These are phyloP conservation scores for Pygoscelis antarcticus DNA, from an alignment of 2,113 vertebrate genomes.

Conservation along the genomic window DNA sequence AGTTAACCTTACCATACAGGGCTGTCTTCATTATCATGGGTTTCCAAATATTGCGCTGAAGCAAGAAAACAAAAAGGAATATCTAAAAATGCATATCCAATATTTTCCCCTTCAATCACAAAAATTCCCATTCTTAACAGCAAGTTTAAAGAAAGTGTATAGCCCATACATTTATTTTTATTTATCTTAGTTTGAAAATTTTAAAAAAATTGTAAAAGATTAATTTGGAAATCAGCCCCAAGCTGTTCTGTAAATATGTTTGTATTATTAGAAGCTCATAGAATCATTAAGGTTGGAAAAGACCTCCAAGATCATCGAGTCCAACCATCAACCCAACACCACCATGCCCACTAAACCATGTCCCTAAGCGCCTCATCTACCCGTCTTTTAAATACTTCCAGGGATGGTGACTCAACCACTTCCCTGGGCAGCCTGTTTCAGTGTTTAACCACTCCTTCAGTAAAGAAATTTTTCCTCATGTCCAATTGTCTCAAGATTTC, in stretches of 20 bases:
- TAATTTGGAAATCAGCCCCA: neutral
- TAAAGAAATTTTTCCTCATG: too few species aligned
- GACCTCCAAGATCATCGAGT: too few species aligned
- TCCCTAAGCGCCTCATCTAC: too few species aligned
- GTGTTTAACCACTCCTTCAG: too few species aligned
- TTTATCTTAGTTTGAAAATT: neutral
- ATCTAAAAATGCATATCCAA: neutral
- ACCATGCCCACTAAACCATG: too few species aligned
- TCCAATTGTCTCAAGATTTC: neutral
- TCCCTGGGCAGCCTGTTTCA: too few species aligned
- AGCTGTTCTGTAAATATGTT: neutral
- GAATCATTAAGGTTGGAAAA: too few species aligned
- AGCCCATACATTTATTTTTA: neutral
- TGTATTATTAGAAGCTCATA: neutral
- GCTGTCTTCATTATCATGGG: neutral
- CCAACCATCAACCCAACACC: too few species aligned
- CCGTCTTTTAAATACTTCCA: too few species aligned
- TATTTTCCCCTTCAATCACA: neutral
- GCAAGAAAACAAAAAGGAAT: neutral
- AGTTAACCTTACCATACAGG: neutral
- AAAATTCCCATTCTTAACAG: neutral
- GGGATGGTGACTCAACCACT: too few species aligned
- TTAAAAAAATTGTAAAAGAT: fast-evolving
- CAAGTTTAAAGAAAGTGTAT: neutral
- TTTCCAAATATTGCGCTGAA: neutral